A percentile compares a stretch with the other conserved stretches of the same genome.
Evolutionary conservation across 2,797 vertebrate species (phyloP).

Genomic region (Micropoecilia bifurca): DNA sequence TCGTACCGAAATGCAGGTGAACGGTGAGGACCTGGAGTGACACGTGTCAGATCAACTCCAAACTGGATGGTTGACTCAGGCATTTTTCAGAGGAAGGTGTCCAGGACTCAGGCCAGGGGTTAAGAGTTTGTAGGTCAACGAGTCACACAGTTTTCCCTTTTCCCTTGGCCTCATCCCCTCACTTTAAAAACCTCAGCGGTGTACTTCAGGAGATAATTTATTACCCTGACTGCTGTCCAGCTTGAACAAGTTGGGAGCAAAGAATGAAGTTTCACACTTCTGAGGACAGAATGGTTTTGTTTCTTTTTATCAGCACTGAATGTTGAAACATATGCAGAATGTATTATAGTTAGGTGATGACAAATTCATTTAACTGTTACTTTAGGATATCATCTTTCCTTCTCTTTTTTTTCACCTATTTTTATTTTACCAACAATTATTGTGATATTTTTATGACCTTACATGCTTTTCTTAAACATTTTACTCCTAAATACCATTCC

Average conservation of each 20-base stretch:
- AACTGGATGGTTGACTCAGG: constrained; percentile 63
- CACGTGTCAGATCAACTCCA: constrained; percentile 65
- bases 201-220: constrained; percentile 85
- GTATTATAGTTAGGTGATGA: constrained; percentile 1
- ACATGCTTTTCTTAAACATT: constrained; percentile 4
- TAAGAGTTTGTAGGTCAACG: constrained; percentile 83
- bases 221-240: constrained; percentile 69
- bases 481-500: constrained; percentile 33
- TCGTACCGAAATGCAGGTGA: constrained; percentile 64
- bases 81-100: constrained; percentile 67
- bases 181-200: constrained; percentile 76
- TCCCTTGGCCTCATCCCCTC: constrained; percentile 74
- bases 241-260: constrained; percentile 50
- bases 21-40: constrained; percentile 56
- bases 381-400: neutral
- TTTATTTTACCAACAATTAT: neutral
- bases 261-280: constrained; percentile 54
- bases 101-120: constrained; percentile 77
- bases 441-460: neutral
- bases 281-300: constrained; percentile 38
- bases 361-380: neutral
- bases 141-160: constrained; percentile 81
- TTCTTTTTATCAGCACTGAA: constrained; percentile 10
- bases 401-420: no score
- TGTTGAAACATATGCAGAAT: constrained; percentile 1